Evolutionary conservation across 2,113 vertebrate species (phyloP), one percentile per base, ranked within the genome.

Genomic region (Girardinichthys multiradiatus): DNA sequence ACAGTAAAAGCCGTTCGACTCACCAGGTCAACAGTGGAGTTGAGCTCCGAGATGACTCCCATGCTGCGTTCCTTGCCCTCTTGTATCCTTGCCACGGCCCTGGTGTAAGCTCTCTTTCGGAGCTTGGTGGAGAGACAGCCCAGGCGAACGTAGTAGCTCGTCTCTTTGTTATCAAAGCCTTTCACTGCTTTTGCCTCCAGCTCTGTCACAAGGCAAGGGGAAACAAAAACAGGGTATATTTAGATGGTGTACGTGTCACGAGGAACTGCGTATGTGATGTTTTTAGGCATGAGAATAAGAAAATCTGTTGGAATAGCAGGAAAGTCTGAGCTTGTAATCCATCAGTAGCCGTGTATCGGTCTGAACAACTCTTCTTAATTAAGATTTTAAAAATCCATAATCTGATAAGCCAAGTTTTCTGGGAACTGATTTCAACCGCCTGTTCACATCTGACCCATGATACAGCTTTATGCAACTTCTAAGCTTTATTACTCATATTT

Each of bases 51-150:
- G 79, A 98, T 95, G 33, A 95, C 95, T 27, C 96, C 94, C 79
- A 95, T 93, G 86, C 96, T 95, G 80, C 84, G 95, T 60, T 94
- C 93, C 81, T 95, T 96, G 33, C 94, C 92, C 31, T 96, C 94
- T 57, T 29, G 87, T 31, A 97, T 94, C 74, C 86, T 95, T 61
- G 65, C 88, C 71, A 98, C 45, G 17, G 97, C 95, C 88, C 95
- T 95, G 54, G 94, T 90, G 89, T 97, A 98, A 30, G 95, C 94
- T 76, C 98, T 93, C 67, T 89, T 82, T 3, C 95, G 93, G 51
- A 98, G 76, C 80, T 97, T 98, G 64, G 88, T 91, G 73, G 97
- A 98, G 19, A 99, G 91, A 2, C 94, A 96, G 17, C 96, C 97
- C 83, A 98, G 82, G 61, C 97, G 94, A 54, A 96, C 9, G 0